These are phyloP conservation scores for Spodoptera picta DNA, from an alignment of 2,888 invertebrate species.

Conservation along the genomic window DNA sequence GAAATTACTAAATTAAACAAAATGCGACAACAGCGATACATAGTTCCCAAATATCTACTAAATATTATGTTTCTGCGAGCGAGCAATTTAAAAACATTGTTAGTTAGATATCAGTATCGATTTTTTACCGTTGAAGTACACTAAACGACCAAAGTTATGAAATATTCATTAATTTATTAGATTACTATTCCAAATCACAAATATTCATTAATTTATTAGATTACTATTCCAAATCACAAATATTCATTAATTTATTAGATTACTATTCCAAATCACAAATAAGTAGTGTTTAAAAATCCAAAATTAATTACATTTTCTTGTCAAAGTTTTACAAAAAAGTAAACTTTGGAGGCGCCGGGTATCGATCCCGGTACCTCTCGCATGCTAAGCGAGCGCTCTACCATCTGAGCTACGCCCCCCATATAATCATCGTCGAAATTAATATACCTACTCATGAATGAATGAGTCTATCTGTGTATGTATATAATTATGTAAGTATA, in stretches of 20 bases:
- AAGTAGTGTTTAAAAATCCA: background rate
- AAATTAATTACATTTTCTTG: background rate
- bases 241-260: background rate
- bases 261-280: constrained; percentile 2
- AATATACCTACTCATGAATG: background rate
- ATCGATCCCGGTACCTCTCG: constrained; percentile 89
- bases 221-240: constrained; percentile 1
- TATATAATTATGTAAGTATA: too few relatives aligned
- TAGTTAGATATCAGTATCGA: too few relatives aligned
- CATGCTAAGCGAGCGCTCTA: constrained; percentile 86
- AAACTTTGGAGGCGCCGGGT: constrained; percentile 84
- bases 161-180: background rate
- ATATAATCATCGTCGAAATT: background rate
- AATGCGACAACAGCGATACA: constrained; percentile 2
- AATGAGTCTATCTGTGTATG: background rate
- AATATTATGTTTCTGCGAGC: too few relatives aligned
- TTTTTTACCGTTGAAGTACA: too few relatives aligned
- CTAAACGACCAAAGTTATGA: too few relatives aligned
- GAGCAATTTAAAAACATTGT: too few relatives aligned
- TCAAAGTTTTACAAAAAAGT: too few relatives aligned
- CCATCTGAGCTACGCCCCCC: constrained; percentile 85
- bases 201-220: background rate
- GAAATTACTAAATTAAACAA: constrained; percentile 43
- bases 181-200: constrained; percentile 2
- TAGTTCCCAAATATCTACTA: too few relatives aligned